A percentile compares a stretch with the other conserved stretches of the same genome.
Evolutionary conservation across 1,140 invertebrate species (phyloP).

Genomic region (Eubasilissa regina): DNA sequence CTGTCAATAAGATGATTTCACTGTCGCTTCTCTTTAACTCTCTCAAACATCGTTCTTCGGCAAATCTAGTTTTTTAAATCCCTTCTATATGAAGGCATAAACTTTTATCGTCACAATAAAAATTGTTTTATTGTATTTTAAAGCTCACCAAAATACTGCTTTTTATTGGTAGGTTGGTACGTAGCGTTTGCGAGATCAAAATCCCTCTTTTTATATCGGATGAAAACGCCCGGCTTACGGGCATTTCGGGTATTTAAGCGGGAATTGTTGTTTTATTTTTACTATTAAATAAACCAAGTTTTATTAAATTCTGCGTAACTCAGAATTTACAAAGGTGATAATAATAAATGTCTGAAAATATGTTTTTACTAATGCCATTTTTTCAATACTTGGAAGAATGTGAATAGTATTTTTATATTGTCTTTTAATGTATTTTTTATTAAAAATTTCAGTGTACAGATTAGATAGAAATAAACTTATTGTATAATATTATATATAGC

Average conservation of each 20-base stretch:
- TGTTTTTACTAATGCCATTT: not conserved
- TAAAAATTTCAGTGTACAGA: no score
- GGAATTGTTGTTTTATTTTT: conserved; percentile 38
- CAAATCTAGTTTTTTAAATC: conserved; percentile 49
- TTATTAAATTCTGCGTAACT: conserved; percentile 21
- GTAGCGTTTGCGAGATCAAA: conserved; percentile 31
- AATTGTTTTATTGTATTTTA: conserved; percentile 56
- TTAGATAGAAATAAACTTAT: no score
- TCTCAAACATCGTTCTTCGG: not conserved
- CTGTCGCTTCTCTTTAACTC: conserved; percentile 3
- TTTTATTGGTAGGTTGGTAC: conserved; percentile 19
- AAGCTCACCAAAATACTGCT: conserved; percentile 46
- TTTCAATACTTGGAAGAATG: no score
- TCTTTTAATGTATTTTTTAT: no score
- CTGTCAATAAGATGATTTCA: conserved; percentile 21
- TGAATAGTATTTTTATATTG: no score
- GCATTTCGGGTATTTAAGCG: conserved; percentile 24
- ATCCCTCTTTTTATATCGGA: conserved; percentile 16
- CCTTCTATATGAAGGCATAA: conserved; percentile 51
- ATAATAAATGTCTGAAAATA: not conserved
- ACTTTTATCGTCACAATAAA: conserved; percentile 54
- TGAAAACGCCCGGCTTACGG: conserved; percentile 29
- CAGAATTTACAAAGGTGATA: conserved; percentile 12
- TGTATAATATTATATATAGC: no score
- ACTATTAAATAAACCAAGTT: conserved; percentile 14